These are phyloP conservation scores for Phasianus colchicus DNA, from an alignment of 2,113 vertebrate genomes.

Conservation along the genomic window DNA sequence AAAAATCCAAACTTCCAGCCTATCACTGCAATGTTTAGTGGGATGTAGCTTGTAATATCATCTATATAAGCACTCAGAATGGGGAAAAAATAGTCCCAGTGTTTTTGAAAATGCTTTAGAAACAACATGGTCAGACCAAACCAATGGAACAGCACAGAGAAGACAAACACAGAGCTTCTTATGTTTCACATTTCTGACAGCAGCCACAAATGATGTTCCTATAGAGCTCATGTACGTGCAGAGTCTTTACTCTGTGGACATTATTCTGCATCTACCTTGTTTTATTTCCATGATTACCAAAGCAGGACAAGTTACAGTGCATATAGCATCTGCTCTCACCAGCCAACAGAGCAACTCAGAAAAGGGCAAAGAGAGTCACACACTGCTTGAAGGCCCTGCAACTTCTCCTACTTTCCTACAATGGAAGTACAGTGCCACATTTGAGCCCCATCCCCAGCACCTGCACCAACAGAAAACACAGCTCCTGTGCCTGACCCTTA, in stretches of 20 bases:
- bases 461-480: neutral
- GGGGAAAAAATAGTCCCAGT: neutral
- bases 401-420: neutral
- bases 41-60: neutral
- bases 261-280: neutral
- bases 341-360: neutral
- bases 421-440: neutral
- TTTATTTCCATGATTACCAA: neutral
- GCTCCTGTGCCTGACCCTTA: accelerated
- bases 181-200: neutral
- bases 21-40: neutral
- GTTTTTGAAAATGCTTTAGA: neutral
- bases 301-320: neutral
- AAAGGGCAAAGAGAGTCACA: neutral
- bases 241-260: neutral
- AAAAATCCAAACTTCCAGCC: neutral
- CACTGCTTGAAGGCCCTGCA: neutral
- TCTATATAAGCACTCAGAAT: neutral
- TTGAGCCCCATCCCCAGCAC: neutral
- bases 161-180: neutral
- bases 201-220: neutral
- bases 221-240: neutral
- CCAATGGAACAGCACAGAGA: neutral
- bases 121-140: neutral
- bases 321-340: neutral